Evolutionary conservation across 2,888 invertebrate genomes (phyloP).

Genomic region (Desoria tigrina): DNA sequence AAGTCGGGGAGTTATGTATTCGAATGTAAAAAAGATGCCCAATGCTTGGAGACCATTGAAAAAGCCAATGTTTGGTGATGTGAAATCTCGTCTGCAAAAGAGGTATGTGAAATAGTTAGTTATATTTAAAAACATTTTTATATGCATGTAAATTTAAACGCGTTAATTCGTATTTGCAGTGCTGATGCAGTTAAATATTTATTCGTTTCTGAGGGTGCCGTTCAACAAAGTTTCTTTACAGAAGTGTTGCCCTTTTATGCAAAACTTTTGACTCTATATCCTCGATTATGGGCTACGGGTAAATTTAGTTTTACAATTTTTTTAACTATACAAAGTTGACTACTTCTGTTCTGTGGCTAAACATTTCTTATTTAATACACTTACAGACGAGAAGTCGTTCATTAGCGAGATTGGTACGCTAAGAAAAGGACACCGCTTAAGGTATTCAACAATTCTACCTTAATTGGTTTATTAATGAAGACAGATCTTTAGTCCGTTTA

Average conservation of each 20-base stretch:
- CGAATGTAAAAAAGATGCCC: conserved; percentile 30
- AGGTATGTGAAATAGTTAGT: conserved; percentile 27
- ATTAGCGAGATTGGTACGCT: conserved; percentile 17
- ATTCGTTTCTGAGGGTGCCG: conserved; percentile 17
- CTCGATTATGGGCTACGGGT: conserved; percentile 14
- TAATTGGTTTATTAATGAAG: too few relatives aligned
- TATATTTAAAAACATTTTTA: not conserved
- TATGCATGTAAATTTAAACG: not conserved
- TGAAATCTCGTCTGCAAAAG: conserved; percentile 21
- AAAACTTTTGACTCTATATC: conserved; percentile 13
- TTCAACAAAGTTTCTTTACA: conserved; percentile 30
- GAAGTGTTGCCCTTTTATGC: conserved; percentile 34
- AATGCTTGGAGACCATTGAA: conserved; percentile 37
- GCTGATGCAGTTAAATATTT: conserved; percentile 15
- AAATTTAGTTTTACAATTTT: not conserved
- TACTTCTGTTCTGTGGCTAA: not conserved
- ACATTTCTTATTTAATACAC: conserved; percentile 2
- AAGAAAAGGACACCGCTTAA: not conserved
- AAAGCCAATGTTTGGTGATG: conserved; percentile 42
- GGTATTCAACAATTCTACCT: not conserved
- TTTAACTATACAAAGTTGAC: not conserved
- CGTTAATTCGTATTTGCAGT: conserved; percentile 8
- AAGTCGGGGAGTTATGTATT: conserved; percentile 46
- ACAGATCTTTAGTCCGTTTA: too few relatives aligned
- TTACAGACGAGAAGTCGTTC: conserved; percentile 14